Evolutionary conservation across 2,797 vertebrate species (phyloP).

Genomic region (Petrocephalus schoutedeni): DNA sequence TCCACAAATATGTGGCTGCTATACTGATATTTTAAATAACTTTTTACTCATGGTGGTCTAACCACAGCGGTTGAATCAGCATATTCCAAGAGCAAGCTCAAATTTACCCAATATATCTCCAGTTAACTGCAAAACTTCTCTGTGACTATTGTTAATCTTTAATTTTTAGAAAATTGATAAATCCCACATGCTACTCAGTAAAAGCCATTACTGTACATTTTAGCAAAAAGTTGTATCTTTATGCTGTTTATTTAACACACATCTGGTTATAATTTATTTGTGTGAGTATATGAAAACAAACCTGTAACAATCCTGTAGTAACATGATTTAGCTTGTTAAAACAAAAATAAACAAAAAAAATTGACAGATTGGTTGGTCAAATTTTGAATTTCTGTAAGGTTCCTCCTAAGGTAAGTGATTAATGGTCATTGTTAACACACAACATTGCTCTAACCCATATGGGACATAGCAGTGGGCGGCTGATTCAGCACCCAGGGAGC

Average conservation of each 20-base stretch:
- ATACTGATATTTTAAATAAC: background rate
- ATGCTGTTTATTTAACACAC: background rate
- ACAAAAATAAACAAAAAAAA: background rate
- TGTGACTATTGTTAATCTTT: background rate
- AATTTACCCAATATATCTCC: background rate
- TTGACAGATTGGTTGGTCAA: background rate
- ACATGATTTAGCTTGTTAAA: background rate
- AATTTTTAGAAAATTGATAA: background rate
- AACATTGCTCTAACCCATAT: too few species aligned
- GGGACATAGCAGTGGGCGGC: too few species aligned
- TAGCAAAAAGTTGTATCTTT: background rate
- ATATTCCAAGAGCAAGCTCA: background rate
- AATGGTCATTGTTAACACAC: too few species aligned
- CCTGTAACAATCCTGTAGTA: background rate
- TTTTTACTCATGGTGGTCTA: background rate
- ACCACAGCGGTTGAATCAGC: background rate
- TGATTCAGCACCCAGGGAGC: too few species aligned
- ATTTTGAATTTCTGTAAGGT: background rate
- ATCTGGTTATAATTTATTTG: background rate
- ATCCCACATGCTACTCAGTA: background rate
- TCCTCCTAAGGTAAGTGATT: background rate
- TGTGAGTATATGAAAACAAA: background rate
- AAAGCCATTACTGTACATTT: background rate
- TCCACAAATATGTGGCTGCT: background rate
- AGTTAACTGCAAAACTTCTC: background rate